Evolutionary conservation across 2,797 vertebrate genomes (phyloP).

Genomic region (Eidolon dupreanum): DNA sequence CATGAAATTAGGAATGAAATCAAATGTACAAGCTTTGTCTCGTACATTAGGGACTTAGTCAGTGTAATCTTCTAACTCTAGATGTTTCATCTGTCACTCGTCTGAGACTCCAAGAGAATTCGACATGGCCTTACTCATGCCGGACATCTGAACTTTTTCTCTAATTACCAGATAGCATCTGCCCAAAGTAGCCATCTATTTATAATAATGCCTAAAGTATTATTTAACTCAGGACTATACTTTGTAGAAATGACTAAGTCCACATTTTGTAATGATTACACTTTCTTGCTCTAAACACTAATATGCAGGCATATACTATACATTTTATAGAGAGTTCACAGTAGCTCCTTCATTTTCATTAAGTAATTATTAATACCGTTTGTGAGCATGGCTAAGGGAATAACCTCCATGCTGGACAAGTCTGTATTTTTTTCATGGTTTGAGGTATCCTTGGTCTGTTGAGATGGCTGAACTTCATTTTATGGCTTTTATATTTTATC

Average conservation of each 20-base stretch:
- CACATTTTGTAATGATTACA: neutral
- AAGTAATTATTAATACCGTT: neutral
- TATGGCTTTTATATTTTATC: neutral
- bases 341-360: neutral
- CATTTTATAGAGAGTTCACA: neutral
- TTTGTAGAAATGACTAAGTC: neutral
- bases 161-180: neutral
- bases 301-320: neutral
- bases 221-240: neutral
- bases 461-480: neutral
- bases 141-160: neutral
- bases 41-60: neutral
- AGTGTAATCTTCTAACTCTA: neutral
- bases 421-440: neutral
- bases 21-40: neutral
- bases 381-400: neutral
- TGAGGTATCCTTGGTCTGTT: neutral
- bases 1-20: conserved; percentile 3
- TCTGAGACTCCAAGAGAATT: neutral
- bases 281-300: neutral
- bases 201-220: neutral
- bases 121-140: neutral
- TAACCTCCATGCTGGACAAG: neutral
- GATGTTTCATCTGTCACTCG: conserved; percentile 25
- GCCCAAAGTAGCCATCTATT: neutral